phyloP scores from a whole-genome alignment of 2,888 invertebrate genomes.

The Acronicta aceris region DNA sequence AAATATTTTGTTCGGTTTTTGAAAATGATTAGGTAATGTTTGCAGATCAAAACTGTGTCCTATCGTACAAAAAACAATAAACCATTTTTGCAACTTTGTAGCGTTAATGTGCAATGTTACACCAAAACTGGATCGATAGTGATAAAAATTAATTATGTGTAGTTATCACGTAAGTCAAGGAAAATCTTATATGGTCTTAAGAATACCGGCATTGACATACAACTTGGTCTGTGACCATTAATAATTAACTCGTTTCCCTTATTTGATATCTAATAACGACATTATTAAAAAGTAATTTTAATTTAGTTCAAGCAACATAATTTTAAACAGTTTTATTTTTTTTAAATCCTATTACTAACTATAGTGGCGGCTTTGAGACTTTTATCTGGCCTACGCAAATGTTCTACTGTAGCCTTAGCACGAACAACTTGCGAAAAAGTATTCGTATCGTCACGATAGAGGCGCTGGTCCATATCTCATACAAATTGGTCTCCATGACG shows the following conservation, averaged over 20 bases:
- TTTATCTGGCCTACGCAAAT: no score
- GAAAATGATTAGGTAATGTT: constrained; percentile 51
- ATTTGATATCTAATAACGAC: constrained; percentile 26
- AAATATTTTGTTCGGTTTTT: constrained; percentile 76
- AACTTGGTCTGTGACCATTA: constrained; percentile 10
- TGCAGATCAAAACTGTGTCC: not conserved
- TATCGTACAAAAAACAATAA: no score
- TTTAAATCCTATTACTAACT: no score
- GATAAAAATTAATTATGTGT: constrained; percentile 4
- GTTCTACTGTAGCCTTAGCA: no score
- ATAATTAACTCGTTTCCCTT: constrained; percentile 40
- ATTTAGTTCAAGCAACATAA: constrained; percentile 10
- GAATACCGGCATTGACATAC: constrained; percentile 4
- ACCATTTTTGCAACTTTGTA: no score
- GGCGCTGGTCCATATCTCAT: no score
- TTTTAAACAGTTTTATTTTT: not conserved
- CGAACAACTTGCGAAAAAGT: no score
- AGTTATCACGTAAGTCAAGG: constrained; percentile 19
- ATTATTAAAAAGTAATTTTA: constrained; percentile 28
- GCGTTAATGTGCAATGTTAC: no score
- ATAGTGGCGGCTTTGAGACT: no score
- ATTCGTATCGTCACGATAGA: no score
- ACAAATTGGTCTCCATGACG: no score
- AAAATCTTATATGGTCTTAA: constrained; percentile 16
- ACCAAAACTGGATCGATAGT: no score